Conservation (phyloP, 2,113 vertebrate species). For the Rynchops niger region DNA sequence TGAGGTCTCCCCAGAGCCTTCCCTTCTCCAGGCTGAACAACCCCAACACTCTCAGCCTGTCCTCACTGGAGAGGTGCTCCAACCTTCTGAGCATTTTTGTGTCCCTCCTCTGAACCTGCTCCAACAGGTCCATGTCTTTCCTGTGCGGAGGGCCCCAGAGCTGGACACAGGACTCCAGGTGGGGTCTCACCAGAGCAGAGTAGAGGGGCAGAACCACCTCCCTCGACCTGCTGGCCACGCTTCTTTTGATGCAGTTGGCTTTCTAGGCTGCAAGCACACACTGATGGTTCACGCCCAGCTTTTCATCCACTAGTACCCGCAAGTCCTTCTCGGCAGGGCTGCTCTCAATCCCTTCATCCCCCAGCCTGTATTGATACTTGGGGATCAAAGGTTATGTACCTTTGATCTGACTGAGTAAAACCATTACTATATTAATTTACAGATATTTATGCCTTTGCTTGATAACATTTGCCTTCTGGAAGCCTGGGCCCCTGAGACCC, state of each 20-base stretch:
- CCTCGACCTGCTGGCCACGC: not conserved
- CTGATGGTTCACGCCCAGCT: not conserved
- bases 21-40: not conserved
- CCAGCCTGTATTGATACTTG: not conserved
- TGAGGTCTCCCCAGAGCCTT: not conserved
- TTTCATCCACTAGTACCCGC: not conserved
- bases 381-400: not conserved
- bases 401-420: not conserved
- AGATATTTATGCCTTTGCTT: not conserved
- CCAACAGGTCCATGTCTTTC: not conserved
- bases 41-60: not conserved
- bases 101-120: not conserved
- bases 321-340: not conserved
- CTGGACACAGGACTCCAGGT: not conserved
- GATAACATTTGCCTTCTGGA: not conserved
- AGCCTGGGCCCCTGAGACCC: not conserved
- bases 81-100: not conserved
- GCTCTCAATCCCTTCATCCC: not conserved
- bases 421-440: not conserved
- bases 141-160: not conserved
- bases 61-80: not conserved
- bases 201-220: not conserved
- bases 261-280: not conserved
- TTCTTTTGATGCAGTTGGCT: not conserved
- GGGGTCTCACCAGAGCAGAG: not conserved